Conservation (phyloP, 2,113 vertebrate species). For the Rynchops niger region DNA sequence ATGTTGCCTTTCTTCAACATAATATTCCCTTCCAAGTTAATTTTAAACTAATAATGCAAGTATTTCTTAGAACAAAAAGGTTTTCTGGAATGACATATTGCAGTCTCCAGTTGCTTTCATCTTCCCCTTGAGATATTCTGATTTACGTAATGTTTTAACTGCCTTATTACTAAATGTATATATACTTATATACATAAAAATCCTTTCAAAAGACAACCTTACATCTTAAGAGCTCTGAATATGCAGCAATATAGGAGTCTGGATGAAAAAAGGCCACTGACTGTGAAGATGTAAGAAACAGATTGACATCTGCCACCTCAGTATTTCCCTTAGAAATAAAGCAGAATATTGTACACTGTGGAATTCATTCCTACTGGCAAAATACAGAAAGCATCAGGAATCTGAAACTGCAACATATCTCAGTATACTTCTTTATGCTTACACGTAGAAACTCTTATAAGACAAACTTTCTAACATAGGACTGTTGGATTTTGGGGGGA, state of each 20-base stretch:
- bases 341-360: not conserved
- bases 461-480: not conserved
- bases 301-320: conserved; percentile 30
- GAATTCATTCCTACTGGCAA: not conserved
- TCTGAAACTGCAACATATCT: not conserved
- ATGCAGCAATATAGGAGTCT: conserved; percentile 2
- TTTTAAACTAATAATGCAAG: conserved; percentile 46
- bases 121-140: conserved; percentile 50
- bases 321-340: conserved; percentile 45
- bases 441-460: not conserved
- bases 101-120: conserved; percentile 54
- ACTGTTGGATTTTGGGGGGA: too few species aligned
- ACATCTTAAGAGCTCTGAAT: conserved; percentile 38
- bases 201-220: conserved; percentile 27
- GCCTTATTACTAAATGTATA: not conserved
- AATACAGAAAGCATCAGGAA: conserved; percentile 24
- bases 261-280: conserved; percentile 32
- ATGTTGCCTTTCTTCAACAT: conserved; percentile 30
- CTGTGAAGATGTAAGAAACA: conserved; percentile 59
- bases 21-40: conserved; percentile 24
- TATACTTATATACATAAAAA: not conserved
- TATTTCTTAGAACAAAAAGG: conserved; percentile 47
- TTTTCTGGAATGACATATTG: conserved; percentile 6
- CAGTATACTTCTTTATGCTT: not conserved
- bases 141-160: conserved; percentile 71